Base-by-base conservation (phyloP, 2,797 vertebrate species). In the Sardinella longiceps region DNA sequence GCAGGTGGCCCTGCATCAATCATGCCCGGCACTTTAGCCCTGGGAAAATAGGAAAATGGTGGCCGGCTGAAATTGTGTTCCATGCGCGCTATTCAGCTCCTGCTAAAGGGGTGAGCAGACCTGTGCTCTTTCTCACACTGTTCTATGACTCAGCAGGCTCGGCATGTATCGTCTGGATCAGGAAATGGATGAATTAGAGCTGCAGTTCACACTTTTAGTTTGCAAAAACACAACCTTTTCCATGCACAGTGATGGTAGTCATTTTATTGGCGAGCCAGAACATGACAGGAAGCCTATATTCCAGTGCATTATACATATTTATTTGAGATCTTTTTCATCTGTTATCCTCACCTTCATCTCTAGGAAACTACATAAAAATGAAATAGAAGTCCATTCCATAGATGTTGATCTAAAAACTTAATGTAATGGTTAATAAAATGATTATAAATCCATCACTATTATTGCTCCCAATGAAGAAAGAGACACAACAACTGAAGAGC, bases 1-100 rank as follows among this genome's bases (percentile, higher is more conserved):
- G 91, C 94, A 94, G 93, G 92, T 93, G 93, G 90, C 86, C 91
- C 86, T 58, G 81, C 93, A 93, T 94, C 92, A 85, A 93, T 94
- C 94, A 93, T 83, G 14, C 33, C 15, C 1, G 37, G 15, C 70
- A 70, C 28, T 70, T 33, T 33, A 37, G 63, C 70, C 33, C 70
- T 39, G 66, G 14, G 70, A 43, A 77, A 77, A 77, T 77, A 43
- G 70, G 14, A 77, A 77, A 77, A 77, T 77, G 70, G 37, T 18
- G 25, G 15, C 37, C 5, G 70, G 18, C 33, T 77, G 18, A 43
- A 39, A 77, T 30, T 70, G 37, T 28, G 30, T 74, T 80, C 30
- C 33, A 51, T 28, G 30, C 2, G 1, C 53, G 11, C 50, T n/a
- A 66, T 63, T 60, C 5, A 83, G 3, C 18, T 82, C 58, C 43